phyloP scores from a whole-genome alignment of 2,797 vertebrate genomes.

The Sebastolobus alascanus region DNA sequence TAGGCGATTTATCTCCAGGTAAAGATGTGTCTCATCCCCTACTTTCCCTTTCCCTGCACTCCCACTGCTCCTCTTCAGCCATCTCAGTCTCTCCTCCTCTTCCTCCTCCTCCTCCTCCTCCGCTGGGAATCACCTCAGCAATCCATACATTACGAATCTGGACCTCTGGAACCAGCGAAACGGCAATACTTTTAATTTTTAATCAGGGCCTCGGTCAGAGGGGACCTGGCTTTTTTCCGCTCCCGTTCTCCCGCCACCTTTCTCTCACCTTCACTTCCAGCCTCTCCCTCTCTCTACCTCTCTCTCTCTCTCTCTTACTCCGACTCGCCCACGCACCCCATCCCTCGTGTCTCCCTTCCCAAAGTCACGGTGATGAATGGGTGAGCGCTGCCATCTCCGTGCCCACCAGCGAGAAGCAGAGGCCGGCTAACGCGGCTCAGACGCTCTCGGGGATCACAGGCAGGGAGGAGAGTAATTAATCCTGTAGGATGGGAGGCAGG shows the following conservation, averaged over 20 bases:
- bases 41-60: conserved; percentile 25
- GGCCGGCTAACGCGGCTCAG: conserved; percentile 78
- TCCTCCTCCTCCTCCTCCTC: conserved; percentile 8
- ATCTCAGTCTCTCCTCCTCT: not conserved
- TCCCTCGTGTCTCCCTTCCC: conserved; percentile 61
- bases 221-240: conserved; percentile 60
- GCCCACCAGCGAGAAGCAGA: conserved; percentile 82
- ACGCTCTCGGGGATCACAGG: conserved; percentile 81
- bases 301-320: conserved; percentile 22
- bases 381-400: conserved; percentile 77
- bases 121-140: conserved; percentile 47
- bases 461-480: conserved; percentile 87
- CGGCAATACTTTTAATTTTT: conserved; percentile 77
- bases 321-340: conserved; percentile 49
- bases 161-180: conserved; percentile 56
- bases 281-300: conserved; percentile 18
- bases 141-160: conserved; percentile 51
- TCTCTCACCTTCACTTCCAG: conserved; percentile 76
- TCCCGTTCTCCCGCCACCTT: conserved; percentile 61
- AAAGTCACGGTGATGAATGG: conserved; percentile 87
- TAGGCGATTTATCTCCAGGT: conserved; percentile 73
- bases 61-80: conserved; percentile 37
- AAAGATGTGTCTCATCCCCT: conserved; percentile 45
- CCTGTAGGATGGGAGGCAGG: conserved; percentile 78
- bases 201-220: conserved; percentile 71